phyloP scores from a whole-genome alignment of 2,797 vertebrate species.

The Pygocentrus nattereri region DNA sequence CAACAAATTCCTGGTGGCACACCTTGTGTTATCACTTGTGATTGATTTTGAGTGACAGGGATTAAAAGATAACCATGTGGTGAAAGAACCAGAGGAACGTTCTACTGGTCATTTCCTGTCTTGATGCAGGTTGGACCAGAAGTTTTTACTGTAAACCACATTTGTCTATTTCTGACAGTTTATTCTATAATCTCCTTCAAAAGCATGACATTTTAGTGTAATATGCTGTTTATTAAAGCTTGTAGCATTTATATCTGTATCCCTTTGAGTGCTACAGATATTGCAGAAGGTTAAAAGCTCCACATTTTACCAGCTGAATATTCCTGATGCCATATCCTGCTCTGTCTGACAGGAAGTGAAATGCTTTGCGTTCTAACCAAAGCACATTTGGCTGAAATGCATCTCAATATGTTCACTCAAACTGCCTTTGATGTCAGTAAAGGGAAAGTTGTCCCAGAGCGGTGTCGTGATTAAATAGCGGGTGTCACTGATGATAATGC shows the following conservation, averaged over 20 bases:
- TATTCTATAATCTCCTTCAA: neutral
- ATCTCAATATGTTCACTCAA: slow-evolving; percentile 38
- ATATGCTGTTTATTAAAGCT: neutral
- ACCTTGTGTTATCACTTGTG: neutral
- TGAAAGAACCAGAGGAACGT: neutral
- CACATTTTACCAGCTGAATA: slow-evolving; percentile 4
- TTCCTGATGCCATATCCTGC: slow-evolving; percentile 24
- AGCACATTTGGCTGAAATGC: slow-evolving; percentile 37
- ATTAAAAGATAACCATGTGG: neutral
- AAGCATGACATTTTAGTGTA: slow-evolving; percentile 15
- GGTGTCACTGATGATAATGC: slow-evolving; percentile 43
- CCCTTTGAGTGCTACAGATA: neutral
- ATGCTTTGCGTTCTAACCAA: slow-evolving; percentile 21
- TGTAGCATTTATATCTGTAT: neutral
- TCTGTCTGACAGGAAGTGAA: slow-evolving; percentile 16
- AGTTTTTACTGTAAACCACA: neutral
- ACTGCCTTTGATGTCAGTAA: slow-evolving; percentile 50
- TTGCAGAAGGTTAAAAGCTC: slow-evolving; percentile 34
- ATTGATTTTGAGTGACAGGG: neutral
- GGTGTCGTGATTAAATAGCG: slow-evolving; percentile 41
- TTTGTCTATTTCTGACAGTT: slow-evolving; percentile 13
- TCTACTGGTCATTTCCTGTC: slow-evolving; percentile 1
- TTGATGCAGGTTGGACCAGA: slow-evolving; percentile 1
- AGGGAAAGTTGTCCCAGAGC: slow-evolving; percentile 36
- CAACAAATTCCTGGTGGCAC: neutral